phyloP scores from a whole-genome alignment of 2,113 vertebrate species.

The Gorsachius goisagi region DNA sequence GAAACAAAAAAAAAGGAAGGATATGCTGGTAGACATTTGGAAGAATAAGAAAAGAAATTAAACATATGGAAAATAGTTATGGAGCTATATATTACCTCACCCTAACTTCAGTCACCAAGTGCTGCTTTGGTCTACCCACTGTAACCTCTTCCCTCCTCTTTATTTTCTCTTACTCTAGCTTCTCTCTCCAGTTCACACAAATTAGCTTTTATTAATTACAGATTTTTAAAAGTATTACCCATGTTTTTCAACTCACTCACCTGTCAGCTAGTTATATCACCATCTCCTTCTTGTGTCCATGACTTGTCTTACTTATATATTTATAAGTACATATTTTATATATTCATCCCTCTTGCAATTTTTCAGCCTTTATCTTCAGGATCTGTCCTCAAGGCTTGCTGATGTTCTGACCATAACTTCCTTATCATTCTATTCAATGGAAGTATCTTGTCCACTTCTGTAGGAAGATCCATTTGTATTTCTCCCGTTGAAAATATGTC shows the following conservation, averaged over 20 bases:
- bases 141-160: background rate
- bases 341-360: background rate
- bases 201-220: background rate
- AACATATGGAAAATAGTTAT: background rate
- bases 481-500: background rate
- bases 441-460: background rate
- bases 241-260: background rate
- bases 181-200: background rate
- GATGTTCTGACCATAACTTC: background rate
- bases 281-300: background rate
- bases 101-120: background rate
- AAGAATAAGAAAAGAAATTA: background rate
- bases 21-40: background rate
- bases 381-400: background rate
- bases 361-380: background rate
- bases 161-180: background rate
- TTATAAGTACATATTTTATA: background rate
- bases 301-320: background rate
- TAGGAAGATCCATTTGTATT: background rate
- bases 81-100: background rate
- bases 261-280: background rate
- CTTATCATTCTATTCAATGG: background rate
- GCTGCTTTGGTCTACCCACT: background rate
- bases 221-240: background rate
- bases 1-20: background rate